These are phyloP conservation scores for Henricia sp. DNA, from an alignment of 53 echinoderm and acorn worm species.

Conservation along the genomic window DNA sequence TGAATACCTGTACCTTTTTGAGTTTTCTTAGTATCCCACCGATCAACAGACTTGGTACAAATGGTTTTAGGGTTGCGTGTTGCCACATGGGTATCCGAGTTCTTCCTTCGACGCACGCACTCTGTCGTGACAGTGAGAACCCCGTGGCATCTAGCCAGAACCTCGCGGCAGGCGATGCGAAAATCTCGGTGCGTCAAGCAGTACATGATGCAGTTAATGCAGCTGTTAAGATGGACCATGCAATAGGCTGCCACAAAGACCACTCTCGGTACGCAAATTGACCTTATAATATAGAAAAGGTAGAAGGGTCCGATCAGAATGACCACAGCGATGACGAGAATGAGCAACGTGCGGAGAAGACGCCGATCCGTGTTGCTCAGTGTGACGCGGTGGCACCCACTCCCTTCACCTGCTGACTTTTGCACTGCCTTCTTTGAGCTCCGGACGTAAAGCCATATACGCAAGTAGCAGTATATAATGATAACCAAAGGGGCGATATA, in stretches of 20 bases:
- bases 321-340: conserved; percentile 8
- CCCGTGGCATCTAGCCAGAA: background rate
- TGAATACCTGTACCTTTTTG: too few relatives aligned
- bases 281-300: background rate
- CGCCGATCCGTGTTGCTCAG: conserved; percentile 23
- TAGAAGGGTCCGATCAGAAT: conserved; percentile 5
- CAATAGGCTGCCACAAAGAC: conserved; percentile 53
- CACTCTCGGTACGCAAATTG: conserved; percentile 9
- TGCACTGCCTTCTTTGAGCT: background rate
- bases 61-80: background rate
- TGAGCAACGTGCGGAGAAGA: conserved; percentile 16
- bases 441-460: conserved; percentile 8
- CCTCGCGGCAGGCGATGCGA: conserved; percentile 63
- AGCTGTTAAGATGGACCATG: conserved; percentile 83
- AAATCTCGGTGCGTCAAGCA: conserved; percentile 78
- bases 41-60: background rate
- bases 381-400: background rate
- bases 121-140: background rate
- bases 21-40: too few relatives aligned
- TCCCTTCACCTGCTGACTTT: background rate
- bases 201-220: conserved; percentile 80
- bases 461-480: conserved; percentile 5
- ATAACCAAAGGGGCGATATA: background rate
- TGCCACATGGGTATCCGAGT: background rate
- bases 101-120: background rate